Base-by-base conservation (phyloP, 1,140 invertebrate species). In the Micrasema longulum region DNA sequence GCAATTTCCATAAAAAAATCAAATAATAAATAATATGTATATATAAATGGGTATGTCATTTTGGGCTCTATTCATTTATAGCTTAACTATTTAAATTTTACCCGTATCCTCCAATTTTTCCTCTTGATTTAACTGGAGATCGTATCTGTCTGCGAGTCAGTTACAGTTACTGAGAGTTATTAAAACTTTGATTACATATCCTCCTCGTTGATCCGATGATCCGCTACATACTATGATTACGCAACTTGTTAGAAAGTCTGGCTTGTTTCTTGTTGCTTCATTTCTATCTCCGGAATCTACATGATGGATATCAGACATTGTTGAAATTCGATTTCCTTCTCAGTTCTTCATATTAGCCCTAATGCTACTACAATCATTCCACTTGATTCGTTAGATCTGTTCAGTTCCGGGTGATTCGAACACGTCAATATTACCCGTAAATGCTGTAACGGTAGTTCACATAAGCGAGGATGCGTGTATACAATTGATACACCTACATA, bases 311-410 rank as follows among this genome's bases (percentile, higher is more conserved):
- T 60, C 20, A 60, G 53, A 60, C 22, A 60, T 60, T 60, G 35
- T 60, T 60, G 35, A 20, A 41, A 60, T 60, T 60, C 55, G 55
- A 60, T 60, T 60, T 60, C 35, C 55, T 23, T 20, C 55, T 41
- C 36, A 12, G 16, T 22, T 43, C 36, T 23, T 60, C 55, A 60
- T 60, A 31, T 38, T 11, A 22, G 35, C 36, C 9, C 10, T 38
- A 60, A 41, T 41, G 55, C 14, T 20, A 36, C 14, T 20, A 41
- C 55, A 60, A 60, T 60, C 55, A 60, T 60, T 60, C 38, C 35
- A 20, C 55, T 60, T 31, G 18, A 22, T 53, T 53, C 50, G 50
- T 53, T 23, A 22, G 11, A 23, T 57, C 55, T 16, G 36, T 2
- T 22, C 18, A 20, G 55, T 60, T 60, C 55, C 55, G 55, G 55